Percentiles rank a stretch among this genome's conserved stretches.
These are phyloP conservation scores for Triops cancriformis DNA, from an alignment of 1,140 invertebrate species.

Conservation along the genomic window DNA sequence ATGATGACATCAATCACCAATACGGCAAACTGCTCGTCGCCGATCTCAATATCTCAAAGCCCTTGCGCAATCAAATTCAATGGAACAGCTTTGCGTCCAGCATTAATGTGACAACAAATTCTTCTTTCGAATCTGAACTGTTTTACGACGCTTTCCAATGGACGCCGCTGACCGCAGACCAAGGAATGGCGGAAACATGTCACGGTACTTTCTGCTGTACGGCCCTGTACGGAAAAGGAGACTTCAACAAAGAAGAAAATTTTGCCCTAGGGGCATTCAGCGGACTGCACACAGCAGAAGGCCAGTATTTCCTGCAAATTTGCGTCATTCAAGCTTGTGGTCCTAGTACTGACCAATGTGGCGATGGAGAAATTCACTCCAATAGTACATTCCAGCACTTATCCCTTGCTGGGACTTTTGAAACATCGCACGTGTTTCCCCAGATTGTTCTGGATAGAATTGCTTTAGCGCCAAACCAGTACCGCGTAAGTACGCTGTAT, in stretches of 20 bases:
- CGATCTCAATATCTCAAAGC: neutral
- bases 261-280: constrained; percentile 21
- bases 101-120: neutral
- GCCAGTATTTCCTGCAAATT: constrained; percentile 23
- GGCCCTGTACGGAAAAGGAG: constrained; percentile 11
- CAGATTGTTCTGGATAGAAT: constrained; percentile 17
- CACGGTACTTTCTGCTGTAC: constrained; percentile 23
- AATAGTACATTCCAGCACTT: constrained; percentile 4
- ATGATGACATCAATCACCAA: neutral
- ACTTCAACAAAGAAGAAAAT: neutral
- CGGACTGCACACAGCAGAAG: constrained; percentile 18
- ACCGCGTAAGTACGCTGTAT: neutral
- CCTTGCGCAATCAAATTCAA: neutral
- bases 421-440: constrained; percentile 18
- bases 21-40: constrained; percentile 5
- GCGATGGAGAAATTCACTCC: neutral
- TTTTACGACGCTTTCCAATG: constrained; percentile 22
- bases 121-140: constrained; percentile 12
- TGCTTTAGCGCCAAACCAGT: constrained; percentile 17
- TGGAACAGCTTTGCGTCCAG: neutral
- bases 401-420: constrained; percentile 15
- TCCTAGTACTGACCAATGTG: constrained; percentile 19
- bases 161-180: neutral
- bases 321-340: constrained; percentile 18
- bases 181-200: constrained; percentile 2